These are phyloP conservation scores for Plebejus argus DNA, from an alignment of 2,888 invertebrate species.

Conservation along the genomic window DNA sequence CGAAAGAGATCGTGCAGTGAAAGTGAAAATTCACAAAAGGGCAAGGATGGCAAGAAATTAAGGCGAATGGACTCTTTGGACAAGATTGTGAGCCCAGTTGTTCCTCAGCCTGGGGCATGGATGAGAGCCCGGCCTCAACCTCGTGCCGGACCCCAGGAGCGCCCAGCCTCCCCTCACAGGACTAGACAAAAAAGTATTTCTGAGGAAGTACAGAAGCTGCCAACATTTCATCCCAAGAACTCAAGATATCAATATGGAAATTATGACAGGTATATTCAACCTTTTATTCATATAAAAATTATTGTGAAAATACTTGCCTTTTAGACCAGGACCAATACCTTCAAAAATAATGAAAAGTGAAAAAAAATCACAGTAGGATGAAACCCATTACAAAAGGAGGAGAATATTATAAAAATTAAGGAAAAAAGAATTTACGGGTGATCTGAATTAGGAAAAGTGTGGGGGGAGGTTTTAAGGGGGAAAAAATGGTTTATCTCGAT, in stretches of 20 bases:
- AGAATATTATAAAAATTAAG: too few species aligned
- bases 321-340: too few species aligned
- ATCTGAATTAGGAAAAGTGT: too few species aligned
- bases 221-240: constrained; percentile 88
- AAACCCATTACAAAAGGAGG: too few species aligned
- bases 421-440: too few species aligned
- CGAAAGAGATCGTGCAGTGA: constrained; percentile 79
- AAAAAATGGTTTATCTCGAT: too few species aligned
- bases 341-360: too few species aligned
- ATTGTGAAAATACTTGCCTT: too few species aligned
- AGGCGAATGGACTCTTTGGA: constrained; percentile 88
- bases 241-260: constrained; percentile 96
- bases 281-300: neutral
- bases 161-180: constrained; percentile 73
- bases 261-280: constrained; percentile 86
- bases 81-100: constrained; percentile 95
- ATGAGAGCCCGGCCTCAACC: constrained; percentile 79
- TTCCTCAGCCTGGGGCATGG: constrained; percentile 94
- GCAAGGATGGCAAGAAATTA: constrained; percentile 77
- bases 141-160: constrained; percentile 64
- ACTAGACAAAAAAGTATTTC: constrained; percentile 58
- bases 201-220: constrained; percentile 73
- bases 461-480: too few species aligned
- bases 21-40: constrained; percentile 79
- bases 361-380: too few species aligned